Evolutionary conservation across 1,140 invertebrate genomes (phyloP), one percentile per base, ranked within the genome.

Genomic region (Lasioglossum albipes): DNA sequence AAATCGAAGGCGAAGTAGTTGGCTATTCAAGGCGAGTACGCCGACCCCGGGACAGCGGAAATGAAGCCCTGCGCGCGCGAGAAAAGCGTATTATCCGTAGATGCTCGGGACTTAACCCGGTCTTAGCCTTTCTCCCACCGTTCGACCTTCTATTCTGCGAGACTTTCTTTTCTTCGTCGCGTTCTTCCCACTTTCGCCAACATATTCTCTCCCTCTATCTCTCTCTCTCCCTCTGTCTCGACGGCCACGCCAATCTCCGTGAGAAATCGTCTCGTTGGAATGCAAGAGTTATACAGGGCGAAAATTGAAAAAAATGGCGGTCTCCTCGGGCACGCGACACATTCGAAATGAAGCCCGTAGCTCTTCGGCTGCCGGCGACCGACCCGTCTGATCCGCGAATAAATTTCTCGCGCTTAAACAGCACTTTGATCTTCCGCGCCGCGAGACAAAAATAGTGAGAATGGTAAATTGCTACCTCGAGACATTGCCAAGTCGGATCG

Each of bases 181-280:
- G 54, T 13, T 20, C 22, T n/a, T 59, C 57, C 20, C n/a, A 6
- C 57, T n/a, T n/a, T 20, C 5, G 20, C 5, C 57, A 20, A 65
- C 31, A 27, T 67, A 49, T 67, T 81, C 45, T 49, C 45, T 49
- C 52, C 4, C 16, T 20, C 52, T 54, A 6, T 54, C 16, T 18
- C 52, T 4, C 52, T 54, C 5, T 1, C 0, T 4, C 5, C 52
- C 52, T 18, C 52, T 7, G 52, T 49, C 45, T 49, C 52, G 52
- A 0, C 18, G 16, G 18, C 27, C 36, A 6, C 57, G 31, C 45
- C 84, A 83, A 79, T 80, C 81, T 80, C 41, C 66, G 42, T 75
- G 80, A 83, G 72, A 79, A 72, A 86, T 86, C 62, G 84, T 65
- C 83, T 85, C 84, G 75, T 86, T 85, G 79, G 64, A 82, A 86